Evolutionary conservation across 37 sponge, comb jelly and placozoan genomes (phyloP).

Genomic region (Beroe ovata): DNA sequence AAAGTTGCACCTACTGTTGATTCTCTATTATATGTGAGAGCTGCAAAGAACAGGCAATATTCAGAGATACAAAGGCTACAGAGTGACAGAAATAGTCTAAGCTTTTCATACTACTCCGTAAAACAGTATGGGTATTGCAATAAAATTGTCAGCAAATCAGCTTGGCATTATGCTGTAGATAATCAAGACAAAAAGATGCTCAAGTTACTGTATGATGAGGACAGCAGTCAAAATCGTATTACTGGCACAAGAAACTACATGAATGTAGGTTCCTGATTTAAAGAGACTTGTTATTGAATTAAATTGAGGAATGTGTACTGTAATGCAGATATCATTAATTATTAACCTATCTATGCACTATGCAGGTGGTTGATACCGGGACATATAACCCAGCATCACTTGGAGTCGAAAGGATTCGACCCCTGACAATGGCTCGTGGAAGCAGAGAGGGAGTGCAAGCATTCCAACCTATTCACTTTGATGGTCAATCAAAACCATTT

Average conservation of each 20-base stretch:
- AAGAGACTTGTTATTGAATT: too few species aligned
- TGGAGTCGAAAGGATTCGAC: conserved; percentile 6
- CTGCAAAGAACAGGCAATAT: conserved; percentile 12
- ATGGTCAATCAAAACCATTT: neutral
- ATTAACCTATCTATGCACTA: too few species aligned
- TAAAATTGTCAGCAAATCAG: neutral
- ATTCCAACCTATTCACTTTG: neutral
- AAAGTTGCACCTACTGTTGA: conserved; percentile 38
- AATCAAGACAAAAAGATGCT: conserved; percentile 13
- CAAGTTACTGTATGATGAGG: neutral
- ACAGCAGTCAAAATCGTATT: neutral
- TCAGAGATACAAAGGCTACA: conserved; percentile 14
- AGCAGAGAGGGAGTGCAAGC: conserved; percentile 24
- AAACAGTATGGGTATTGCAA: neutral
- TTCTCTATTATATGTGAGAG: neutral
- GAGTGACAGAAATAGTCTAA: neutral
- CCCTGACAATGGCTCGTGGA: conserved; percentile 51
- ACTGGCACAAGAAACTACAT: neutral
- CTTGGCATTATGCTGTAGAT: conserved; percentile 56
- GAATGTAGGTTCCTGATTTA: too few species aligned
- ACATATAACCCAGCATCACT: conserved; percentile 61
- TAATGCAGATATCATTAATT: too few species aligned
- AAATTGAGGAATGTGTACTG: too few species aligned
- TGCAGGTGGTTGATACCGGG: conserved; percentile 2
- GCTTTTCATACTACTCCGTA: neutral